Base-by-base conservation (phyloP, 2,888 invertebrate species). In the Scotopteryx bipunctaria region DNA sequence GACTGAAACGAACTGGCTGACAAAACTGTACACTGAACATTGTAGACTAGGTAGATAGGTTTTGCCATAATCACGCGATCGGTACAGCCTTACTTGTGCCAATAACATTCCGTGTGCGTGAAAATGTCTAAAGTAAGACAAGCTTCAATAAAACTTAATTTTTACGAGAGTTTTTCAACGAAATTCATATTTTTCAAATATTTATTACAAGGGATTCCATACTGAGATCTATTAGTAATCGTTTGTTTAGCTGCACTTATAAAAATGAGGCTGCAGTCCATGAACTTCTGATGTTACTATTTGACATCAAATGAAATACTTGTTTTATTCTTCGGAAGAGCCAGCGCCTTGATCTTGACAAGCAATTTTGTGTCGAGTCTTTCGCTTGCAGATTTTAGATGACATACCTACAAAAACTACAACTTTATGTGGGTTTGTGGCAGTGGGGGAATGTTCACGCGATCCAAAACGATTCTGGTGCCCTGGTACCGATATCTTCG, bases 11-110 rank as follows among this genome's bases (percentile, higher is more conserved):
- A 74, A 84, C 86, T 82, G 82, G 71, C 83, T 80, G 77, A 78
- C 73, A 76, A 76, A 67, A 77, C 71, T 71, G 71, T 78, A 75
- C 73, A 71, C 70, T 64, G 75, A 78, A 77, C 73, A 79, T 83
- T 79, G 80, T 76, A 77, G 80, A 83, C 81, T 81, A 73, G 78
- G 78, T 83, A 79, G 81, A 78, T 85, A 86, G 82, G 76, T 84
- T 84, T 82, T 78, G 78, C 79, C 72, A 71, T 73, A 71, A 76
- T 68, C 88, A 86, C 87, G 87, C 87, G 86, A 88, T 82, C 77
- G 63, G 71, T 72, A 66, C 71, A 70, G 67, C 68, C 62, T 65
- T 63, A 65, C 66, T 68, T 73, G 72, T 64, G 69, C 66, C 67
- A 63, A 61, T 73, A 70, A 76, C 71, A 77, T 76, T 71, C 67